Conservation (phyloP, 1,140 invertebrate genomes). For the Grapholita molesta region DNA sequence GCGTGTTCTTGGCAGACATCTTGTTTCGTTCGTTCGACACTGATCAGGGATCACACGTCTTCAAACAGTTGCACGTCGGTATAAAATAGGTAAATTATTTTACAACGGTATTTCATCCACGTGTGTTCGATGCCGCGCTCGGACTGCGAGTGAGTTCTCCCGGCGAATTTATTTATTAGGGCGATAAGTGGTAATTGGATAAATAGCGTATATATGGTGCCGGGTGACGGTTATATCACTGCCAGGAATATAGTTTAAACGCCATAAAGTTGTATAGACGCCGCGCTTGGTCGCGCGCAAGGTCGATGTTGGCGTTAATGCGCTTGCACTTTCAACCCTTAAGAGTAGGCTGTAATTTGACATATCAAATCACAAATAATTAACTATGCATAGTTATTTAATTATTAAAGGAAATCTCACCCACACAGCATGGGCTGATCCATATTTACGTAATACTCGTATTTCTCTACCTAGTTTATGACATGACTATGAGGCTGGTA, state of each 20-base stretch:
- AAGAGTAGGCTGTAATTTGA: too few relatives aligned
- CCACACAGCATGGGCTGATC: too few relatives aligned
- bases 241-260: constrained; percentile 29
- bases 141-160: constrained; percentile 48
- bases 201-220: constrained; percentile 36
- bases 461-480: too few relatives aligned
- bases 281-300: not conserved
- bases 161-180: constrained; percentile 39
- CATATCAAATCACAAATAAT: too few relatives aligned
- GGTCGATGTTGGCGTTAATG: not conserved
- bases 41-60: not conserved
- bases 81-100: not conserved
- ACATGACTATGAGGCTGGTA: too few relatives aligned
- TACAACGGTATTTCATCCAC: constrained; percentile 27
- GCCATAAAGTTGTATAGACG: too few relatives aligned
- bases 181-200: constrained; percentile 50
- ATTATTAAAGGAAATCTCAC: too few relatives aligned
- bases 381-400: too few relatives aligned
- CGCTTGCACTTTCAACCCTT: not conserved
- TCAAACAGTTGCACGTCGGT: not conserved
- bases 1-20: constrained; percentile 3
- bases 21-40: constrained; percentile 1
- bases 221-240: constrained; percentile 31
- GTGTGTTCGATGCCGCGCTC: constrained; percentile 45
- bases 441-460: too few relatives aligned